Base-by-base conservation (phyloP, 2,113 vertebrate genomes). In the Dipodomys spectabilis region DNA sequence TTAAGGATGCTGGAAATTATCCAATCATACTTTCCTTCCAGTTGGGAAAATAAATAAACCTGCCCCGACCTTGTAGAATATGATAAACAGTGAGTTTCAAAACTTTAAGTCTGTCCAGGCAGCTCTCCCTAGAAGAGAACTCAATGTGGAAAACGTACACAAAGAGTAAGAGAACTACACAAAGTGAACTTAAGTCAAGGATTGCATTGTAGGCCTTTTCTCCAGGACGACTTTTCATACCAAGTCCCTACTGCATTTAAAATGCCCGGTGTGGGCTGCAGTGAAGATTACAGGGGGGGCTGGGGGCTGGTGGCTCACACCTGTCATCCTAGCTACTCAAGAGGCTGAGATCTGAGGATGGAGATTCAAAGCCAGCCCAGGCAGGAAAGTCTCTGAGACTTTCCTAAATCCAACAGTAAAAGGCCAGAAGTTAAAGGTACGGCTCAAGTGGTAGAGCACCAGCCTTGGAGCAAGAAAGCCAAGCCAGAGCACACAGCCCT, bases 1-100 rank as follows among this genome's bases (percentile, higher is more conserved):
- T 90, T 64, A 91, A 82, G n/a, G 72, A 69, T 45, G 72, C 85
- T 16, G 78, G 12, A 92, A 91, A 78, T 83, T 67, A 27, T n/a
- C 49, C 0, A 72, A 1, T 87, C 78, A 83, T 87, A 87, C 78
- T 91, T 95, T 87, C 75, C 78, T 95, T 87, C 75, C 78, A 49
- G n/a, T 35, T 77, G 62, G 44, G 28, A 35, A 91, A 91, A 88
- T 28, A 39, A 88, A 73, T 82, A 85, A 92, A 71, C 9, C 39
- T 75, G n/a, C 74, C 35, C 1, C 68, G 30, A 49, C 53, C 81
- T 77, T 49, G 75, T 69, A 82, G 88, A 93, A 88, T 90, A 71
- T 88, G 74, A 95, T 57, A 32, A 89, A 94, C 93, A 74, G 1
- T 18, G 39, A 71, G 49, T 86, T 94, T 64, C 23, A 22, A 64